Evolutionary conservation across 2,113 vertebrate species (phyloP), one percentile per base, ranked within the genome.

Genomic region (Hirundichthys speculiger): DNA sequence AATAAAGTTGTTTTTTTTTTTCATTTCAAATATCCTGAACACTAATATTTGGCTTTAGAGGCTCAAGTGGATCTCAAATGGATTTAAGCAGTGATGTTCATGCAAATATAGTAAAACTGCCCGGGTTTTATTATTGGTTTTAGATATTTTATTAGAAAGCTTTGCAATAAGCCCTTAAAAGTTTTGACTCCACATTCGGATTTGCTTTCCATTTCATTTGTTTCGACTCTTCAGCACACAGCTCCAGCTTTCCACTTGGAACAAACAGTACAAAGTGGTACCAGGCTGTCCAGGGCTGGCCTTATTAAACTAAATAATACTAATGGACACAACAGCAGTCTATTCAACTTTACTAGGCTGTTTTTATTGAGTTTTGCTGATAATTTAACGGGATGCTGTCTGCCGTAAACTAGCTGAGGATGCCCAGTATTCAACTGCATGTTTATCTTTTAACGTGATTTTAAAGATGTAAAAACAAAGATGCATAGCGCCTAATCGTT

Each of bases 191-290:
- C 52, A 63, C 40, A 47, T 10, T 30, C 38, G 43, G 69, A 65
- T 74, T 79, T 81, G 51, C 80, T 82, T 86, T 77, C 56, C 48
- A 79, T 64, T 43, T 42, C 38, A 40, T 46, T 69, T 43, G 54
- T 34, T 18, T 72, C 45, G 20, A 30, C 52, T 60, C 34, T 67
- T 65, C 49, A 69, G 59, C 54, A 46, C 57, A 50, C 14, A 13
- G 46, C 41, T 78, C 8, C 40, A 22, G 58, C 78, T 80, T 48
- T 45, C 8, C 48, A 65, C 62, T 73, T 82, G 77, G 79, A 86
- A 80, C 69, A 79, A 82, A 86, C 88, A 22, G 74, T 51, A 42
- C 19, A 48, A 73, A 75, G 66, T 79, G 46, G 53, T 52, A 38
- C 18, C 27, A 38, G 55, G 5, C 56, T 55, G 18, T 57, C 54